Evolutionary conservation across 2,888 invertebrate species (phyloP).

Genomic region (Ypsolopha sequella): DNA sequence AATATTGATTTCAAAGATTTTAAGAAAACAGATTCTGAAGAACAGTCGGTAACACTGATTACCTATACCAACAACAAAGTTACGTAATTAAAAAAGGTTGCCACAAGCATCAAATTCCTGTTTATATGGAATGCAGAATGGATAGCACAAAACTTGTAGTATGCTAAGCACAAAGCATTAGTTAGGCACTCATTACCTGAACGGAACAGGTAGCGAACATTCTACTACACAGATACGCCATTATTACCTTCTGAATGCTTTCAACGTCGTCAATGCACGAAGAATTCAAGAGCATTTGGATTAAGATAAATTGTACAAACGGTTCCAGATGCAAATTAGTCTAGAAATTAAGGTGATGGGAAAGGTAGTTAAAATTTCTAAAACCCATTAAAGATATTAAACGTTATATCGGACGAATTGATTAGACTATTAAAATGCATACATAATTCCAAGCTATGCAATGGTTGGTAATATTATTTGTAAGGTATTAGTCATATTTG

Average conservation of each 20-base stretch:
- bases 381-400: background rate
- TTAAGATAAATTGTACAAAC: conserved; percentile 6
- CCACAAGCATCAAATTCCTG: background rate
- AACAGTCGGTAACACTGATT: no score
- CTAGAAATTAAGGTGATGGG: background rate
- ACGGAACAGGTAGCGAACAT: conserved; percentile 35
- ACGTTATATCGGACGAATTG: background rate
- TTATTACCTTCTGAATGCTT: conserved; percentile 15
- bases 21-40: no score
- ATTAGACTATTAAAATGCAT: conserved; percentile 1
- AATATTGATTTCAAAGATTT: no score
- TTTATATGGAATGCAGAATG: background rate
- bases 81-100: background rate
- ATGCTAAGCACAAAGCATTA: conserved; percentile 31
- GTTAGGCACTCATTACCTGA: conserved; percentile 44
- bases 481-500: background rate
- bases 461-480: background rate
- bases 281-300: no score
- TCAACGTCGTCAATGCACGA: no score
- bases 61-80: background rate
- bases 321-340: conserved; percentile 17
- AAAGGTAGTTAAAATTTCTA: background rate
- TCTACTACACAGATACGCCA: conserved; percentile 14
- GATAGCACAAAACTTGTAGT: background rate
- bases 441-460: background rate